Base-by-base conservation (phyloP, 2,113 vertebrate species). In the Toxotes jaculatrix region DNA sequence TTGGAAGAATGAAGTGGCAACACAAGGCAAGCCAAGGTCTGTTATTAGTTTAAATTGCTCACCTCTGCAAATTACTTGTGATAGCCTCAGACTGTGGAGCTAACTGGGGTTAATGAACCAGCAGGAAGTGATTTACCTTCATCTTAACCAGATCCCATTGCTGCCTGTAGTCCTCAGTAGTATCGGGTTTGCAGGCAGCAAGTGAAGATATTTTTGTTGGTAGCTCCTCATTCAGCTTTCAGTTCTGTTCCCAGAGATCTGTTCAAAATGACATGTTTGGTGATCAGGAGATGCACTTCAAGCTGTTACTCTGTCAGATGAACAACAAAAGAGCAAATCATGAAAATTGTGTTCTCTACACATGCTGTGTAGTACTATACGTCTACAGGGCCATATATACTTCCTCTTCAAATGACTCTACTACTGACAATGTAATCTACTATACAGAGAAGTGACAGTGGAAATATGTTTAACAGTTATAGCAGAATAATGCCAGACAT, bases 81-180 rank as follows among this genome's bases (percentile, higher is more conserved):
- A 14, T 27, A 13, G 60, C 47, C 19, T 56, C 55, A 47, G 65
- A 61, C 3, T 65, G 34, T 61, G 21, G 51, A 67, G 60, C 60
- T 38, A 56, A 49, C 5, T 42, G 57, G 34, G 36, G 68, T 70
- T 69, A 77, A 68, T 77, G 63, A 61, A 73, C 42, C 56, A 66
- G 76, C 72, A 80, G 60, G 59, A 72, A 67, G n/a, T 34, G 23
- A 76, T 71, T 55, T 56, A 19, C 19, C 21, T 74, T 63, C 8
- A 70, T 61, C 16, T 47, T 69, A 47, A 47, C 19, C 38, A 1
- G 14, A n/a, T 74, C 10, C 19, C n/a, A 31, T 45, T 40, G n/a
- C 13, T 62, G 49, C n/a, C 23, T 57, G 16, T 47, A 3, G 17
- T 55, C 56, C 23, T 62, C 55, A n/a, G 6, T 7, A n/a, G 3